A percentile compares a stretch with the other conserved stretches of the same genome.
phyloP scores from a whole-genome alignment of 1,140 invertebrate genomes.

The Colletes latitarsis region DNA sequence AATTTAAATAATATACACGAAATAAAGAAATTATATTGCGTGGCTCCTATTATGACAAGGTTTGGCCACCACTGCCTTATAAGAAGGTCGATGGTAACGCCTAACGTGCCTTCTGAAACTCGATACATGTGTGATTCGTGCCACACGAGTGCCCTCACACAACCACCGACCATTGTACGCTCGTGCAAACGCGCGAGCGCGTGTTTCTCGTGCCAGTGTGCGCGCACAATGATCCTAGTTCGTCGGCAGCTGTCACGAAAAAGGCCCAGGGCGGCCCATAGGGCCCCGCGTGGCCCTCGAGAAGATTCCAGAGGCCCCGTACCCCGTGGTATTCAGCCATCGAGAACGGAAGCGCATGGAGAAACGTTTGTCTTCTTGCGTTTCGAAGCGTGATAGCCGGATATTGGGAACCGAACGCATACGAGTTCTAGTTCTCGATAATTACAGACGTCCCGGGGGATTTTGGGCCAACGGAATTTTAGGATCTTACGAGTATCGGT shows the following conservation, averaged over 20 bases:
- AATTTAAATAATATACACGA: too few relatives aligned
- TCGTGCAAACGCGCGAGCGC: neutral
- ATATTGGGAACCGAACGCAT: constrained; percentile 11
- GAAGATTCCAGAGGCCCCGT: constrained; percentile 12
- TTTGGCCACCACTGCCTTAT: constrained; percentile 22
- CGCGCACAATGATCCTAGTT: constrained; percentile 46
- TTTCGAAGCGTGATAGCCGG: constrained; percentile 32
- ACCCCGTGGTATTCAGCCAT: constrained; percentile 29
- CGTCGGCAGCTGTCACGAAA: constrained; percentile 52
- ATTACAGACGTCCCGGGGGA: neutral
- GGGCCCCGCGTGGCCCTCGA: constrained; percentile 11
- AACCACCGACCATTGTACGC: neutral
- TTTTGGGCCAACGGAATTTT: neutral
- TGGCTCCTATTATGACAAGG: too few relatives aligned
- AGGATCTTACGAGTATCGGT: too few relatives aligned
- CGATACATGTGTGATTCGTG: constrained; percentile 52
- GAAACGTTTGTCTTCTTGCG: constrained; percentile 18
- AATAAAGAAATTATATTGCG: too few relatives aligned
- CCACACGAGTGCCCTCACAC: constrained; percentile 5
- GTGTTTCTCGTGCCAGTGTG: neutral
- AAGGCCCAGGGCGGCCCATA: constrained; percentile 38
- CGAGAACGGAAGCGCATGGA: constrained; percentile 33
- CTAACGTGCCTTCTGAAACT: constrained; percentile 66
- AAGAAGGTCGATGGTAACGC: constrained; percentile 61
- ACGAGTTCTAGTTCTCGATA: neutral